A percentile compares a stretch with the other conserved stretches of the same genome.
Evolutionary conservation across 2,113 vertebrate species (phyloP).

Genomic region (Melanotaenia duboulayi): DNA sequence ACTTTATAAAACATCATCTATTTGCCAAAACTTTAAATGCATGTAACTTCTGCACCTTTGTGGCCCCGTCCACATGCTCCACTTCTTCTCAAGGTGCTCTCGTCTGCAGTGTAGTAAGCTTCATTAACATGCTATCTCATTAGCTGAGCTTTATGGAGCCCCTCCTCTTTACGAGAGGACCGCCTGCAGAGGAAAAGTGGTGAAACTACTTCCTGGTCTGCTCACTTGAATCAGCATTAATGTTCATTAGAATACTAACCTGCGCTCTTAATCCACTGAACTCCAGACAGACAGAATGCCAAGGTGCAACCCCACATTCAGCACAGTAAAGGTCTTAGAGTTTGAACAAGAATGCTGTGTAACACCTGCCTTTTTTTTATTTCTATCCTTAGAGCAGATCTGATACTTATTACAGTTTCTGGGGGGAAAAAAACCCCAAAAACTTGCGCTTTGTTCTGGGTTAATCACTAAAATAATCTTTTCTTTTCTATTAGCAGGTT

Average conservation of each 20-base stretch:
- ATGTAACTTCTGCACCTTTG: neutral
- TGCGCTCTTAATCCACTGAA: conserved; percentile 22
- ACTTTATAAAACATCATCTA: neutral
- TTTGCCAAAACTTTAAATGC: neutral
- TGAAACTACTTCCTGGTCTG: conserved; percentile 57
- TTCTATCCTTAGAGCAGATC: conserved; percentile 16
- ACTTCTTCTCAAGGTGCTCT: conserved; percentile 15
- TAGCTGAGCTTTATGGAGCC: conserved; percentile 55
- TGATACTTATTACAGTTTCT: conserved; percentile 43
- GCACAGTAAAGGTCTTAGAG: conserved; percentile 27
- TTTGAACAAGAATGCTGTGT: conserved; percentile 17
- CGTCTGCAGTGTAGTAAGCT: conserved; percentile 20
- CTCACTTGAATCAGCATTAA: conserved; percentile 13
- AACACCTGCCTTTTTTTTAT: conserved; percentile 47
- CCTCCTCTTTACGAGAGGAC: conserved; percentile 57
- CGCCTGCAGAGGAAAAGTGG: conserved; percentile 39
- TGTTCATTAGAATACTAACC: conserved; percentile 48
- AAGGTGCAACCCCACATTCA: neutral
- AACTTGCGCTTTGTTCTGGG: neutral
- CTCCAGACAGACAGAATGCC: conserved; percentile 3
- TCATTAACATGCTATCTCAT: conserved; percentile 57
- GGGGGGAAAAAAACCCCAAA: conserved; percentile 16
- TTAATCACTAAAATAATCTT: conserved; percentile 22
- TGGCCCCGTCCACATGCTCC: neutral
- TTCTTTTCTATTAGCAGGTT: conserved; percentile 68